Evolutionary conservation across 2,888 invertebrate genomes (phyloP).

Genomic region (Melipona beecheii): DNA sequence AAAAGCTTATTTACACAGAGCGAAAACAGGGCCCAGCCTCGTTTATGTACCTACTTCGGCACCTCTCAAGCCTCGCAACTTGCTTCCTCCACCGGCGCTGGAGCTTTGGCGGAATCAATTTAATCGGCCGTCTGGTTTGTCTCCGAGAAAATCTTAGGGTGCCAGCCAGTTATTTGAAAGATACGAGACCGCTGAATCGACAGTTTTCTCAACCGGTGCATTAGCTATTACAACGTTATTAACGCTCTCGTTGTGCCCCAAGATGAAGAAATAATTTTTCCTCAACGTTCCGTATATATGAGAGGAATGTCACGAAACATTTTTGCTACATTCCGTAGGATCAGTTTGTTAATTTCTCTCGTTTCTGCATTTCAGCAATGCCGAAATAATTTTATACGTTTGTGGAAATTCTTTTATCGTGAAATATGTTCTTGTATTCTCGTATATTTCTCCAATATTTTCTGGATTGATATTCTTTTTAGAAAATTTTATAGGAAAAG

Average conservation of each 20-base stretch:
- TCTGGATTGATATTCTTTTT: background rate
- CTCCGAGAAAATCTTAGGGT: slow-evolving; percentile 82
- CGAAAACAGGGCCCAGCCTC: slow-evolving; percentile 67
- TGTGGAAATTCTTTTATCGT: background rate
- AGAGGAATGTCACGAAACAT: too few relatives aligned
- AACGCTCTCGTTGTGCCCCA: too few relatives aligned
- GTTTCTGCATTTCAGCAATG: background rate
- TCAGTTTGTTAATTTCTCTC: background rate
- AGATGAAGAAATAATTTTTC: too few relatives aligned
- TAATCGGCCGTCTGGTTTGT: slow-evolving; percentile 78
- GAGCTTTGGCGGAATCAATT: slow-evolving; percentile 81
- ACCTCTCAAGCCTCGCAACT: slow-evolving; percentile 16
- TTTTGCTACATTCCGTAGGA: too few relatives aligned
- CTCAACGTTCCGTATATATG: too few relatives aligned
- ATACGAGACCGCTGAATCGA: slow-evolving; percentile 71
- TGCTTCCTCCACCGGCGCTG: slow-evolving; percentile 39
- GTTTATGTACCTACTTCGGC: slow-evolving; percentile 63
- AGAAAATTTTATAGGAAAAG: background rate
- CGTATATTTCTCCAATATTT: background rate
- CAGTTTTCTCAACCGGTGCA: slow-evolving; percentile 72
- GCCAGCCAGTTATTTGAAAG: slow-evolving; percentile 79
- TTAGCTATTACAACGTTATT: background rate
- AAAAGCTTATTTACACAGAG: slow-evolving; percentile 78
- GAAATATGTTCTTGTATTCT: background rate
- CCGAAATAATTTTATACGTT: background rate